Evolutionary conservation across 2,113 vertebrate species (phyloP).

Genomic region (Albula goreensis): DNA sequence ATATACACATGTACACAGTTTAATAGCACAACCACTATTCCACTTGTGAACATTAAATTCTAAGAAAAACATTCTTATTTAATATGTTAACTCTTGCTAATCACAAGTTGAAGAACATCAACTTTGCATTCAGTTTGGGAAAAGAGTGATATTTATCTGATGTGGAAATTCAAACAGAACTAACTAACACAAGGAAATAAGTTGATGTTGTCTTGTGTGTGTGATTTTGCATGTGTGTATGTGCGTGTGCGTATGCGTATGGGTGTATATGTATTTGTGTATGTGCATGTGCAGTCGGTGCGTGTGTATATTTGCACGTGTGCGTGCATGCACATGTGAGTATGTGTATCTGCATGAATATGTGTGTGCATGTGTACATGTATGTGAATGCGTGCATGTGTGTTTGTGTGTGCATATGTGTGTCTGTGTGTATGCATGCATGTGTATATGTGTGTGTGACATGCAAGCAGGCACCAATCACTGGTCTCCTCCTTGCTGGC

Average conservation of each 20-base stretch:
- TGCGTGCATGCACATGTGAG: conserved; percentile 27
- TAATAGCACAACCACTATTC: conserved; percentile 41
- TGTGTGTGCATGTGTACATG: too few relatives aligned
- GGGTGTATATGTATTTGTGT: conserved; percentile 52
- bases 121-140: neutral
- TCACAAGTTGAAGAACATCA: neutral
- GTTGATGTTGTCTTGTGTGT: conserved; percentile 22
- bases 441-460: conserved; percentile 52
- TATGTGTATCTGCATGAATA: too few relatives aligned
- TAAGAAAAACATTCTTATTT: neutral
- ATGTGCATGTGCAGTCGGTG: conserved; percentile 31
- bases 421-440: conserved; percentile 25
- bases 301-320: too few relatives aligned
- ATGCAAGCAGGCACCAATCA: conserved; percentile 30
- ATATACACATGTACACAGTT: conserved; percentile 41
- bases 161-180: conserved; percentile 23
- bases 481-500: conserved; percentile 63
- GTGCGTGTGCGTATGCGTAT: too few relatives aligned
- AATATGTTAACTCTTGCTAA: neutral
- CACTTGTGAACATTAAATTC: neutral
- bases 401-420: conserved; percentile 36
- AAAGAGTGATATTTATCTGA: neutral
- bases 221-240: conserved; percentile 27
- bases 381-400: too few relatives aligned
- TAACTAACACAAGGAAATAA: neutral